phyloP scores from a whole-genome alignment of 2,113 vertebrate species.

The Silurus meridionalis region DNA sequence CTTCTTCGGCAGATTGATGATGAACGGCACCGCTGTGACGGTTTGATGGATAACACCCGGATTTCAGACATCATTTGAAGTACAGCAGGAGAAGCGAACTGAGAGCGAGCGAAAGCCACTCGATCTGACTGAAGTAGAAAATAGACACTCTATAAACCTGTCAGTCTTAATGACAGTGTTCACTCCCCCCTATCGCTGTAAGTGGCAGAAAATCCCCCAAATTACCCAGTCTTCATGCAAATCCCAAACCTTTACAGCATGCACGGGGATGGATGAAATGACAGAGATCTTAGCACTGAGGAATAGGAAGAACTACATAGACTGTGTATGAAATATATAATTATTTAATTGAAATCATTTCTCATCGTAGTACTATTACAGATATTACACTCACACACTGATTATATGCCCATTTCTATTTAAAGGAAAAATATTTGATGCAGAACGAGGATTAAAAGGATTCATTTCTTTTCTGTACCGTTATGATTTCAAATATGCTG shows the following conservation, averaged over 20 bases:
- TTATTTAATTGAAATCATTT: background rate
- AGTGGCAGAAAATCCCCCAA: background rate
- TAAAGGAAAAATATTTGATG: background rate
- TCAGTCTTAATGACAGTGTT: background rate
- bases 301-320: background rate
- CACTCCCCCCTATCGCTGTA: background rate
- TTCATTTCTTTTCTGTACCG: background rate
- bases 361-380: background rate
- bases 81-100: background rate
- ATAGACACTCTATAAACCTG: background rate
- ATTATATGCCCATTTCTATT: background rate
- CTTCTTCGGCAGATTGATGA: background rate
- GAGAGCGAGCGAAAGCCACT: background rate
- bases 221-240: background rate
- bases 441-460: background rate
- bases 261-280: background rate
- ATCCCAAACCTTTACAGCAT: background rate
- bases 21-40: background rate
- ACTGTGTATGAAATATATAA: background rate
- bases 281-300: background rate
- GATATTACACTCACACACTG: background rate
- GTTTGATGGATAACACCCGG: background rate
- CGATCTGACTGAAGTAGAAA: background rate
- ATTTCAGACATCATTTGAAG: conserved; percentile 2
- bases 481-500: background rate